Evolutionary conservation across 2,888 invertebrate species (phyloP), one percentile per base, ranked within the genome.

Genomic region (Drosophila pseudotakahashii): DNA sequence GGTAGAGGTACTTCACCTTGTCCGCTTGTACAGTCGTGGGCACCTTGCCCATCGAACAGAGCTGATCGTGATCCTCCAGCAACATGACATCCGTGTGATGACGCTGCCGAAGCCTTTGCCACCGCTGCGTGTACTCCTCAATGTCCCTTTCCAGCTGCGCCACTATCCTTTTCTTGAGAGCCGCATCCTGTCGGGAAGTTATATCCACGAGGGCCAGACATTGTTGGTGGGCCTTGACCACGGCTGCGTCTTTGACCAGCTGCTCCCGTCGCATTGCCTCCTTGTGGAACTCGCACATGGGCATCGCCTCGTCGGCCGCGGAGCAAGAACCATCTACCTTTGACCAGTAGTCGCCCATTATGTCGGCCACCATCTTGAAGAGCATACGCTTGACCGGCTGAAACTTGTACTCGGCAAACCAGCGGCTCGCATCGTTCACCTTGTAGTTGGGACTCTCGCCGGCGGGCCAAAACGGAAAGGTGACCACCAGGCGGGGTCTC

Each of bases 381-480:
- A 74, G 62, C 44, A 69, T 26, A 11, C 62, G 47, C 37, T 26
- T 32, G 3, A 62, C 37, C 19, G 73, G 75, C 41, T 62, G 53
- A 7, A 69, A 62, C 26, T 51, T 44, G 26, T 62, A 68, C 1
- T 37, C 2, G 47, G 73, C 73, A 7, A 74, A 74, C 73, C 73
- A 74, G 39, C 75, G 74, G 11, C 14, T 54, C 2, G 26, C 54
- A 0, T 58, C 61, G 9, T 51, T 37, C 2, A 58, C 50, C 10
- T 6, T 50, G 30, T 74, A 74, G 3, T 47, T 53, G 10, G 75
- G 51, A 11, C 45, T 36, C 19, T 58, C 11, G 7, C 60, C 64
- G 3, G 32, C 58, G 1, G 55, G 73, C 70, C 70, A 71, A 13
- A 71, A 71, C 6, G 63, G 55, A 36, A 71, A 71, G 51, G 52